Evolutionary conservation across 2,888 invertebrate species (phyloP).

Genomic region (Anagyrus pseudococci): DNA sequence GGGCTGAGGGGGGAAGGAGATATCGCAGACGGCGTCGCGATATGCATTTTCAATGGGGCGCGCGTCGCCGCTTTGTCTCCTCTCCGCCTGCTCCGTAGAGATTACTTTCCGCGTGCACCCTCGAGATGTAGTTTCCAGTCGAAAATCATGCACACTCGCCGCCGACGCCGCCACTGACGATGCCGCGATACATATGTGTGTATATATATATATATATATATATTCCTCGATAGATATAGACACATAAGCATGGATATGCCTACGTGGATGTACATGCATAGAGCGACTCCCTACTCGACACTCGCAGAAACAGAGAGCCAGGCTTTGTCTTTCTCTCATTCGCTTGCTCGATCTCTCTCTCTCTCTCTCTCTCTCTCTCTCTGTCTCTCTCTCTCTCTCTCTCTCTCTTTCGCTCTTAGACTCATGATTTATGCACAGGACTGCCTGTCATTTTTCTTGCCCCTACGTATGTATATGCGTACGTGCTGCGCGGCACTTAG

Average conservation of each 20-base stretch:
- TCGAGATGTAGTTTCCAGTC: conserved; percentile 25
- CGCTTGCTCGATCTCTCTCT: too few species aligned
- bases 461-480: background rate
- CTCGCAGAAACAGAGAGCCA: background rate
- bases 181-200: background rate
- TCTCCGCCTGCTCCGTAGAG: conserved; percentile 6
- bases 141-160: conserved; percentile 13
- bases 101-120: conserved; percentile 15
- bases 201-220: background rate
- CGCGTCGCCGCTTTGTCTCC: background rate
- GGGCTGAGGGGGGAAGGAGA: background rate
- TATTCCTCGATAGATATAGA: too few species aligned
- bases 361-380: too few species aligned
- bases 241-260: too few species aligned
- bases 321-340: conserved; percentile 14
- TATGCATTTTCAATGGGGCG: conserved; percentile 32
- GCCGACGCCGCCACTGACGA: too few species aligned
- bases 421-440: conserved; percentile 34
- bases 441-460: conserved; percentile 21
- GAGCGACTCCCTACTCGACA: background rate
- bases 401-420: conserved; percentile 22
- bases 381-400: conserved; percentile 12
- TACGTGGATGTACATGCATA: too few species aligned
- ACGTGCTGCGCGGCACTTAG: background rate
- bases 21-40: conserved; percentile 17